phyloP scores from a whole-genome alignment of 2,797 vertebrate species.

The Nannoperca obscura region DNA sequence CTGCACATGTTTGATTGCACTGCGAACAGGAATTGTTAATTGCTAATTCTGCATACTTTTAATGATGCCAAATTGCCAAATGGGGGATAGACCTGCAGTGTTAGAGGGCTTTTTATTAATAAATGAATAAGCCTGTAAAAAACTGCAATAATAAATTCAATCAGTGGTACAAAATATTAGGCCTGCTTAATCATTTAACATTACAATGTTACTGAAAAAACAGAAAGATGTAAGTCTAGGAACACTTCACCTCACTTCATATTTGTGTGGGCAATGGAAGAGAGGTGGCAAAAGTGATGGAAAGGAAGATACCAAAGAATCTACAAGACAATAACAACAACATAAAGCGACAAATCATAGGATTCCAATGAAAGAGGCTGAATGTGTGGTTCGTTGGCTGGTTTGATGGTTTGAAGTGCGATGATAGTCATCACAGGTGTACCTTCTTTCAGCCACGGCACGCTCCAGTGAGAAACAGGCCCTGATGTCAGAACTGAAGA shows the following conservation, averaged over 20 bases:
- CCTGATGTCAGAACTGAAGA: constrained; percentile 99
- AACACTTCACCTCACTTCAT: not conserved
- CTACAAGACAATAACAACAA: not conserved
- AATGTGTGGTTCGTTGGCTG: not conserved
- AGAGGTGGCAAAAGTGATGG: not conserved
- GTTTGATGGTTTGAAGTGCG: constrained; percentile 12
- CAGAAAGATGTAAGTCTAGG: not conserved
- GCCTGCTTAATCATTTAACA: not conserved
- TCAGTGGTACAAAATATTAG: not conserved
- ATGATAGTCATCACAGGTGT: constrained; percentile 17
- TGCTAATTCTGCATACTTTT: not conserved
- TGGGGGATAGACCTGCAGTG: fast-evolving
- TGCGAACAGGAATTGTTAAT: not conserved
- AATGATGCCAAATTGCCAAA: not conserved
- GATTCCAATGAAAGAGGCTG: not conserved
- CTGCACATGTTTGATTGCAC: not conserved
- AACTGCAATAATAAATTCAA: not conserved
- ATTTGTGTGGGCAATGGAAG: not conserved
- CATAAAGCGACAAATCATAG: not conserved
- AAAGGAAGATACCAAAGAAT: not conserved
- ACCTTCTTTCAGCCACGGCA: constrained; percentile 90
- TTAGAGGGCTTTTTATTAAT: not conserved
- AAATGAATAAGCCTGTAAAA: constrained; percentile 4
- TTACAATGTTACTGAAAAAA: not conserved
- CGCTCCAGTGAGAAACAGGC: constrained; percentile 99